Evolutionary conservation across 2,113 vertebrate species (phyloP), one percentile per base, ranked within the genome.

Genomic region (Sterrhoptilus dennistouni): DNA sequence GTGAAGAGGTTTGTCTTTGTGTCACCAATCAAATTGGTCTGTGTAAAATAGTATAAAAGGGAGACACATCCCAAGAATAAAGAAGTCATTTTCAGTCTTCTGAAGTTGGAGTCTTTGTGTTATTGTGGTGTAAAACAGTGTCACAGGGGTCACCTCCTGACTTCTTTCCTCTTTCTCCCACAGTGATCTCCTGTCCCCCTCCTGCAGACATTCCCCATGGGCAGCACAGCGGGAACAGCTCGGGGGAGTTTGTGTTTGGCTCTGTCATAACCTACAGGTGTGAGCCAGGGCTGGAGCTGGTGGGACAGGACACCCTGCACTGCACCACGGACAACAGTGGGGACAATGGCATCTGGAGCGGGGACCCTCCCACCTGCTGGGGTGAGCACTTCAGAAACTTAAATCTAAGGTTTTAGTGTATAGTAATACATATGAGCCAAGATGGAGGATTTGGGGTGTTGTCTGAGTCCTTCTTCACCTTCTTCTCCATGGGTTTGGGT

Each of bases 191-290:
- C 20, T 98, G 98, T 3, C 22, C 79, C 2, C 16, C 84, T 0
- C 98, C 98, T 69, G 97, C 97, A 3, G 8, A 47, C 45, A 93
- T 97, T n/a, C 61, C 23, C 2, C 4, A 80, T 1, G 98, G 97
- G 70, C 94, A 11, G 42, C 96, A 96, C 84, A 82, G 6, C 0
- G 65, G 90, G 5, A 52, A 13, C 9, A 2, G 64, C 7, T 42
- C 76, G 3, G 68, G 50, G 12, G 0, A 14, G 14, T 95, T 96
- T 2, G 23, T 5, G 2, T 78, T 87, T 1, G 49, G 65, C 53
- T 91, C 93, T 0, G 65, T 90, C 0, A 45, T 96, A 4, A 81
- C 42, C 27, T 98, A 98, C 78, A 57, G 4, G 4, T 98, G 97
- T 5, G 66, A 96, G 10, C 23, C 71, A 2, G 92, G 94, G 45